phyloP scores from a whole-genome alignment of 2,113 vertebrate species.

The Gymnobelideus leadbeateri region DNA sequence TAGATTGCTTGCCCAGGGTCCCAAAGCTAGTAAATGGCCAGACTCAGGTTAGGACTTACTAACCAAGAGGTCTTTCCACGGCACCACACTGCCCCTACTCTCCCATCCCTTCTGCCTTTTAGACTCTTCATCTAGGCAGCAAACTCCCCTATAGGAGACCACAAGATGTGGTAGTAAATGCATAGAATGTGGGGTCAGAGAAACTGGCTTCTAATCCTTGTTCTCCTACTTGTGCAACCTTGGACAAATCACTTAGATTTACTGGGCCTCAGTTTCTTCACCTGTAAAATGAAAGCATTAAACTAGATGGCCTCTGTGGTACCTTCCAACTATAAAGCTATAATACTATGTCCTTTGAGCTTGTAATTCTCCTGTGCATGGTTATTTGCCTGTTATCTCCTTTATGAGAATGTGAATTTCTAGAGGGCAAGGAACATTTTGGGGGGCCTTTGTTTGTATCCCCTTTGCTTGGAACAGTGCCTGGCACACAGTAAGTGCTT shows the following conservation, averaged over 20 bases:
- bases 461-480: background rate
- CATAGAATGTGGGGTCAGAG: background rate
- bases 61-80: background rate
- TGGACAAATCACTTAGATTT: constrained; percentile 7
- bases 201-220: constrained; percentile 23
- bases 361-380: background rate
- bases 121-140: background rate
- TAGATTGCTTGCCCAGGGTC: background rate
- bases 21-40: background rate
- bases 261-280: constrained; percentile 19
- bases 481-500: background rate
- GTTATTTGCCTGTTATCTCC: background rate
- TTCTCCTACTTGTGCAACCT: background rate
- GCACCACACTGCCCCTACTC: background rate
- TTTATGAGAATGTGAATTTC: background rate
- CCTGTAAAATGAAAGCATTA: background rate
- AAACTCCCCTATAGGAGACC: background rate
- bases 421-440: background rate
- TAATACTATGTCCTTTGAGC: background rate
- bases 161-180: background rate
- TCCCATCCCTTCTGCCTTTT: background rate
- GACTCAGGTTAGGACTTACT: background rate
- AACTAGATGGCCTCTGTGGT: background rate
- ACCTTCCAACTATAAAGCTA: background rate
- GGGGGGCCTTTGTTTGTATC: background rate